These are phyloP conservation scores for Drosophila phalerata DNA, from an alignment of 2,888 invertebrate species.

Conservation along the genomic window DNA sequence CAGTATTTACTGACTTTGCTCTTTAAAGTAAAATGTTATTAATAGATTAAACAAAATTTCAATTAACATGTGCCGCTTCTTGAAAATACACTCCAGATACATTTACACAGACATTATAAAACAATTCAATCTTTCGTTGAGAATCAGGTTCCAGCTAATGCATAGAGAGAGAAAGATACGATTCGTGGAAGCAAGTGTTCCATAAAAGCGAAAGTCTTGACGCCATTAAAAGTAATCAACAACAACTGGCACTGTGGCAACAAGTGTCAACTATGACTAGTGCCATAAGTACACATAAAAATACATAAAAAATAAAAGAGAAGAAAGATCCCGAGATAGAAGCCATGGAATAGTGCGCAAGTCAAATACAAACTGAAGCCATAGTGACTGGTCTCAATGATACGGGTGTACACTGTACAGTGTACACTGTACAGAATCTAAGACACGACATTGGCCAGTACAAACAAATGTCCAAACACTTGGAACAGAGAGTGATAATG, in stretches of 20 bases:
- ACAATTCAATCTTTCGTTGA: conserved; percentile 20
- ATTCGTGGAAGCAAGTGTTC: conserved; percentile 70
- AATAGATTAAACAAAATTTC: not conserved
- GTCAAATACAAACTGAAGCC: conserved; percentile 46
- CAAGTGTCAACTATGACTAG: conserved; percentile 78
- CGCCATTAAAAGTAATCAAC: conserved; percentile 75
- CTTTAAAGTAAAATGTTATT: not conserved
- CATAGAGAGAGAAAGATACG: conserved; percentile 42
- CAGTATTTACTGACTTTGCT: not conserved
- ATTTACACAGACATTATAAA: conserved; percentile 21
- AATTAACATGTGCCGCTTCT: not conserved
- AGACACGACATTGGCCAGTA: conserved; percentile 40
- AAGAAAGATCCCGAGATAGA: conserved; percentile 33
- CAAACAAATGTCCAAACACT: conserved; percentile 64
- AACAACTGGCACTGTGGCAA: conserved; percentile 39
- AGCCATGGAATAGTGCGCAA: conserved; percentile 32
- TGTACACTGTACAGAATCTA: not conserved
- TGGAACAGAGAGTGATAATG: conserved; percentile 5
- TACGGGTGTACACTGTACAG: conserved; percentile 11
- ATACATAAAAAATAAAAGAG: conserved; percentile 20
- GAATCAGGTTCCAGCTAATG: conserved; percentile 47
- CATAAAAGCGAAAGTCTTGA: conserved; percentile 81
- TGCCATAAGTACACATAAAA: conserved; percentile 74
- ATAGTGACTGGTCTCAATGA: conserved; percentile 27
- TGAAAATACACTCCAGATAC: conserved; percentile 3